These are phyloP conservation scores for Nibea albiflora DNA, from an alignment of 2,113 vertebrate species.

Conservation along the genomic window DNA sequence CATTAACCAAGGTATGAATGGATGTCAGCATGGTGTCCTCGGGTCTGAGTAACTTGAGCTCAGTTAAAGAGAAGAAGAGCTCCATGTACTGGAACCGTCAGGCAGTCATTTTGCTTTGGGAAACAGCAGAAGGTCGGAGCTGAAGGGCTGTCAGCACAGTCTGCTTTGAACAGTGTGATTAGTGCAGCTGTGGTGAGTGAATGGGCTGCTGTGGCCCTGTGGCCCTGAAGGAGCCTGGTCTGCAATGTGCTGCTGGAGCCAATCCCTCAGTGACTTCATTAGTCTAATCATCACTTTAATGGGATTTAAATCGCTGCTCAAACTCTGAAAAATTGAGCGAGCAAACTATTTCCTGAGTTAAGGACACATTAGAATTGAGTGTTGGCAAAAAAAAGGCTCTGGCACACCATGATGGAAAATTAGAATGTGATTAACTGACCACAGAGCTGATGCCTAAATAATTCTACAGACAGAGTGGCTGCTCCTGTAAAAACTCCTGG, in stretches of 20 bases:
- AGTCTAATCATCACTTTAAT: slow-evolving; percentile 76
- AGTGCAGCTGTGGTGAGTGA: slow-evolving; percentile 12
- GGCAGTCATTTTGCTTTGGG: background rate
- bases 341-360: slow-evolving; percentile 66
- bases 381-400: slow-evolving; percentile 42
- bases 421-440: slow-evolving; percentile 64
- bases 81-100: background rate
- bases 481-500: background rate
- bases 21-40: background rate
- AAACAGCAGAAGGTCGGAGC: background rate
- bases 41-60: background rate
- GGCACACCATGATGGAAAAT: slow-evolving; percentile 41
- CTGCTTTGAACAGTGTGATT: slow-evolving; percentile 22
- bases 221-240: slow-evolving; percentile 14
- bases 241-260: slow-evolving; percentile 29
- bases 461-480: background rate
- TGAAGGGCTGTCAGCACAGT: background rate
- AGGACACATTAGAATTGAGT: slow-evolving; percentile 67
- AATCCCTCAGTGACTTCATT: slow-evolving; percentile 71
- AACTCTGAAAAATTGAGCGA: slow-evolving; percentile 69
- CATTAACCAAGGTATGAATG: background rate
- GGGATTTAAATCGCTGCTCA: slow-evolving; percentile 74
- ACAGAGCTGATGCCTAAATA: slow-evolving; percentile 43
- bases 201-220: slow-evolving; percentile 20
- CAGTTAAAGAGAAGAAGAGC: background rate